A percentile compares a stretch with the other conserved stretches of the same genome.
Evolutionary conservation across 2,888 invertebrate genomes (phyloP).

Genomic region (Synanthedon andrenaeformis): DNA sequence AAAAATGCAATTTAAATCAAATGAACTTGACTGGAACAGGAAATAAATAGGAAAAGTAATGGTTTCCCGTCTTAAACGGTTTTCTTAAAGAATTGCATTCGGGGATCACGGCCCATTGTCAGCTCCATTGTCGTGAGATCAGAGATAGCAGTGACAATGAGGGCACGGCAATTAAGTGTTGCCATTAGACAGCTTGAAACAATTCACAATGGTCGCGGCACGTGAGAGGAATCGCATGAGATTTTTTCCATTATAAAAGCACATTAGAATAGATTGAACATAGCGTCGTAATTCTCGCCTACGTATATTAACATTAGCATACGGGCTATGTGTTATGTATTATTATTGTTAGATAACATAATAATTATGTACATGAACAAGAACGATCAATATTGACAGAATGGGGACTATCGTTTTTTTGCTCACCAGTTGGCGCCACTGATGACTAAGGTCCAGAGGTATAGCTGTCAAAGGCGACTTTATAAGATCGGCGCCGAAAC

Average conservation of each 20-base stretch:
- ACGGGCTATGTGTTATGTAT: too few relatives aligned
- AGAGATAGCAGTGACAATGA: conserved; percentile 50
- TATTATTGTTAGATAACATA: too few relatives aligned
- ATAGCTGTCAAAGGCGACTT: too few relatives aligned
- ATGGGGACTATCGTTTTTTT: too few relatives aligned
- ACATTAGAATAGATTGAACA: conserved; percentile 21
- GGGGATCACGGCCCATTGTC: conserved; percentile 21
- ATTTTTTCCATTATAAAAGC: conserved; percentile 27
- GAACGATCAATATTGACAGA: too few relatives aligned
- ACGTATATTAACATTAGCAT: background rate
- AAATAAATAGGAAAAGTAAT: too few relatives aligned
- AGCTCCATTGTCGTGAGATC: conserved; percentile 40
- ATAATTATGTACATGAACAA: too few relatives aligned
- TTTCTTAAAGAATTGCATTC: conserved; percentile 14
- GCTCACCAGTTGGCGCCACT: too few relatives aligned
- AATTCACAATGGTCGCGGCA: conserved; percentile 49
- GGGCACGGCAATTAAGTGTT: conserved; percentile 52
- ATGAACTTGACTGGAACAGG: too few relatives aligned
- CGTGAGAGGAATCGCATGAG: conserved; percentile 59
- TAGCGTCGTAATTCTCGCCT: background rate
- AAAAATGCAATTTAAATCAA: too few relatives aligned
- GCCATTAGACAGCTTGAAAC: conserved; percentile 40
- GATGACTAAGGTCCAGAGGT: too few relatives aligned
- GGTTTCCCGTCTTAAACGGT: background rate
- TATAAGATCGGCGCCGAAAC: too few relatives aligned